phyloP scores from a whole-genome alignment of 2,113 vertebrate genomes.

The Apteryx mantelli region DNA sequence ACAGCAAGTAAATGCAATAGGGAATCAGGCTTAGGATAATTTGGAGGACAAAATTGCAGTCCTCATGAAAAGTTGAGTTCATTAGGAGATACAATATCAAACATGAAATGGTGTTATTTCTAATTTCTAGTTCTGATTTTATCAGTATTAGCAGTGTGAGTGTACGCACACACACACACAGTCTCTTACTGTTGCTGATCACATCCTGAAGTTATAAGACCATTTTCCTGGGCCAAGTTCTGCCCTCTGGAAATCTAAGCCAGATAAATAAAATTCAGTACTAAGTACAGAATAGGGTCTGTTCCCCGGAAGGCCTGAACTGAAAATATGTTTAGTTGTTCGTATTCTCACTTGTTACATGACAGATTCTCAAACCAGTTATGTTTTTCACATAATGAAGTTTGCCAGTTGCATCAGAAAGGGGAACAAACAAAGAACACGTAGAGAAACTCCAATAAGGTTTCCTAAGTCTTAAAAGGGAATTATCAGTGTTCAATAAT shows the following conservation, averaged over 20 bases:
- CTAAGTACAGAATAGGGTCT: background rate
- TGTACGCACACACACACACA: background rate
- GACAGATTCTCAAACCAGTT: slow-evolving; percentile 6
- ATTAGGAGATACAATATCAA: background rate
- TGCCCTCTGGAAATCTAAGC: background rate
- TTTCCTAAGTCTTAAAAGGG: background rate
- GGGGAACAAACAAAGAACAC: background rate
- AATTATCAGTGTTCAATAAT: background rate
- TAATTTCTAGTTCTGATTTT: background rate
- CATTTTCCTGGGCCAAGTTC: background rate
- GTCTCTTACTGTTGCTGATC: background rate
- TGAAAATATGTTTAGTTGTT: background rate
- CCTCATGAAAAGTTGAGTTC: background rate
- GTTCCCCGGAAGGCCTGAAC: background rate
- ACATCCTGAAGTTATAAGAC: background rate
- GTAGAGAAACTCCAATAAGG: background rate
- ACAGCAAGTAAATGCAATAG: background rate
- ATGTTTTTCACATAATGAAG: background rate
- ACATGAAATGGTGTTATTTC: background rate
- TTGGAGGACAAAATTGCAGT: background rate
- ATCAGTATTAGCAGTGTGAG: background rate
- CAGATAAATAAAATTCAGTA: background rate
- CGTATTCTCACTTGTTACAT: background rate
- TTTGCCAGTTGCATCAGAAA: slow-evolving; percentile 17
- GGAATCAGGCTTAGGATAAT: background rate